Evolutionary conservation across 2,797 vertebrate species (phyloP).

Genomic region (Acipenser transmontanus): DNA sequence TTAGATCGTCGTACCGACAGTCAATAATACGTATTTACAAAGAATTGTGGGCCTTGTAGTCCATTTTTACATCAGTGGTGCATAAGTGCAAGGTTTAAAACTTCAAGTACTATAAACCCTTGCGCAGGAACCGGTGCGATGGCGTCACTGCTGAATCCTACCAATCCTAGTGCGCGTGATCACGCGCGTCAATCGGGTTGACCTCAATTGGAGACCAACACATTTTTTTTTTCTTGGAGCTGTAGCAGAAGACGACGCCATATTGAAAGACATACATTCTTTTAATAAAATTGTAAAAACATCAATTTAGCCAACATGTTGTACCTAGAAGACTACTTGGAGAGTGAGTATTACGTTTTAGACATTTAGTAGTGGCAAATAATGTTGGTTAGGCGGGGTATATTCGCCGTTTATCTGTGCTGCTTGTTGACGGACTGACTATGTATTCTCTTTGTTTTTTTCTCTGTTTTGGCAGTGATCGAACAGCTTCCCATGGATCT

Average conservation of each 20-base stretch:
- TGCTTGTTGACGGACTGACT: no score
- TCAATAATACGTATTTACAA: no score
- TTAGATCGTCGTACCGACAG: no score
- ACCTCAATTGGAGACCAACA: constrained; percentile 52
- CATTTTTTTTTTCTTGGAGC: constrained; percentile 64
- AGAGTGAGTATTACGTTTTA: constrained; percentile 75
- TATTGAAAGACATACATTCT: constrained; percentile 75
- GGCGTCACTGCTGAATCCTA: neutral
- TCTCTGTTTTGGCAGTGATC: constrained; percentile 77
- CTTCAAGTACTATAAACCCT: constrained; percentile 26
- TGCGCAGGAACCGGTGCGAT: neutral
- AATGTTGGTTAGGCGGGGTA: neutral
- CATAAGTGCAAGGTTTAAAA: constrained; percentile 6
- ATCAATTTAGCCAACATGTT: constrained; percentile 66
- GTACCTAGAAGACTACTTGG: constrained; percentile 94
- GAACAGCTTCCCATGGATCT: constrained; percentile 98
- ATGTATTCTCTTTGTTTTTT: constrained; percentile 36
- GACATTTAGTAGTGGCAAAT: rapidly evolving
- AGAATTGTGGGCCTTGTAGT: neutral
- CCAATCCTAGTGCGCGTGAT: constrained; percentile 33
- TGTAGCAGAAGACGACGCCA: constrained; percentile 80
- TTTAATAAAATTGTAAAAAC: constrained; percentile 39
- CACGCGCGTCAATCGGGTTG: constrained; percentile 42
- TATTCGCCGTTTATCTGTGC: no score
- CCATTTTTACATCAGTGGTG: neutral